phyloP scores from a whole-genome alignment of 2,797 vertebrate species.

The Gorsachius magnificus region DNA sequence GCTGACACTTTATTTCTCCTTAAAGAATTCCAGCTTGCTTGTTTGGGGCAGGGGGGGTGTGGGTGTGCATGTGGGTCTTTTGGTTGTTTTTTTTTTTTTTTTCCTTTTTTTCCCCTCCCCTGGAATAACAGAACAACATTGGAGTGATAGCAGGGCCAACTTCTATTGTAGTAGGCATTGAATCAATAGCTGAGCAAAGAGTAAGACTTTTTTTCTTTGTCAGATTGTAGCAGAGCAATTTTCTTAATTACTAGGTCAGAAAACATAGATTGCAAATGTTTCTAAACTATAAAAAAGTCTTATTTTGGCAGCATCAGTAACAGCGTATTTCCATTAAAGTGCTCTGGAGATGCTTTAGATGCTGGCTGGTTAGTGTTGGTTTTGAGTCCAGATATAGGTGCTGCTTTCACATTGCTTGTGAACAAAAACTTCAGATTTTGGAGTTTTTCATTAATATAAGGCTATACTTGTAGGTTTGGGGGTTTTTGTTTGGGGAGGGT shows the following conservation, averaged over 20 bases:
- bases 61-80: background rate
- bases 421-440: background rate
- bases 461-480: background rate
- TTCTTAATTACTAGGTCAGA: background rate
- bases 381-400: background rate
- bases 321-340: background rate
- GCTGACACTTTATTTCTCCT: slow-evolving; percentile 59
- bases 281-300: background rate
- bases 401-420: background rate
- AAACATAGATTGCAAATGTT: background rate
- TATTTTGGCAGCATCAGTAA: background rate
- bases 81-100: too few relatives aligned
- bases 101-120: background rate
- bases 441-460: background rate
- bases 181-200: background rate
- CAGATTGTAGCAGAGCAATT: background rate
- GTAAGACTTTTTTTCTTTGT: background rate
- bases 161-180: background rate
- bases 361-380: background rate
- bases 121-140: background rate
- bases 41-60: background rate
- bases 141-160: background rate
- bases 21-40: slow-evolving; percentile 53
- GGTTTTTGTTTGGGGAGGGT: background rate
- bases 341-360: background rate